phyloP scores from a whole-genome alignment of 2,113 vertebrate genomes.

The Fregetta grallaria region DNA sequence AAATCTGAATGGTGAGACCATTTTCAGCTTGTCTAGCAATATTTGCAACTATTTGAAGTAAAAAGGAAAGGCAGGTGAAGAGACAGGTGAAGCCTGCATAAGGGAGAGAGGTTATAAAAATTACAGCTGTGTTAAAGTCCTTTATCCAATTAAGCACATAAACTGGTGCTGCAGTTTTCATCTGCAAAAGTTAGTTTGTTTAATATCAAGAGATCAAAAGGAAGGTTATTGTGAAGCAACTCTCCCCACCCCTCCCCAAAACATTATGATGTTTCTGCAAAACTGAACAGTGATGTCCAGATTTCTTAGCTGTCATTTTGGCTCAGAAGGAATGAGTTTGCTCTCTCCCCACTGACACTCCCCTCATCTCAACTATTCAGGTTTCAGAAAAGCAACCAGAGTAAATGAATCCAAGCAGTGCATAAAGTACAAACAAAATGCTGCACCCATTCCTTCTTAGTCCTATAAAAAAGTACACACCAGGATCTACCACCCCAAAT shows the following conservation, averaged over 20 bases:
- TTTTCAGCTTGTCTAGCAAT: not conserved
- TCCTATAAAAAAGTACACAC: rapidly evolving
- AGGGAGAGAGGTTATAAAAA: not conserved
- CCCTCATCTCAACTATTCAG: not conserved
- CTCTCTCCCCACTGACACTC: not conserved
- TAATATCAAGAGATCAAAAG: not conserved
- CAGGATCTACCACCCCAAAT: not conserved
- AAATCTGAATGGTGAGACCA: not conserved
- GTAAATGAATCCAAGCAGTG: not conserved
- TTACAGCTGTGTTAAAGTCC: not conserved
- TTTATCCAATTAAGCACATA: not conserved
- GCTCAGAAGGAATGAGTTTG: not conserved
- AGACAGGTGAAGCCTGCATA: not conserved
- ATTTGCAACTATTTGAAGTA: not conserved
- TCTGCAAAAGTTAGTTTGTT: not conserved
- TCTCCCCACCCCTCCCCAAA: not conserved
- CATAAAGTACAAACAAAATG: not conserved
- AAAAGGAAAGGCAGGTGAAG: not conserved
- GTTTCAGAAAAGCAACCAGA: not conserved
- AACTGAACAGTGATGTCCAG: not conserved
- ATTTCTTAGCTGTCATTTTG: not conserved
- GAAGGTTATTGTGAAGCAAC: not conserved
- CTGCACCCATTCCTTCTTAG: not conserved
- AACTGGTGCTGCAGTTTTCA: not conserved
- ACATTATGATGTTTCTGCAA: not conserved